A percentile compares a stretch with the other conserved stretches of the same genome.
Evolutionary conservation across 1,140 invertebrate species (phyloP).

Genomic region (Pseudomyrmex concolor): DNA sequence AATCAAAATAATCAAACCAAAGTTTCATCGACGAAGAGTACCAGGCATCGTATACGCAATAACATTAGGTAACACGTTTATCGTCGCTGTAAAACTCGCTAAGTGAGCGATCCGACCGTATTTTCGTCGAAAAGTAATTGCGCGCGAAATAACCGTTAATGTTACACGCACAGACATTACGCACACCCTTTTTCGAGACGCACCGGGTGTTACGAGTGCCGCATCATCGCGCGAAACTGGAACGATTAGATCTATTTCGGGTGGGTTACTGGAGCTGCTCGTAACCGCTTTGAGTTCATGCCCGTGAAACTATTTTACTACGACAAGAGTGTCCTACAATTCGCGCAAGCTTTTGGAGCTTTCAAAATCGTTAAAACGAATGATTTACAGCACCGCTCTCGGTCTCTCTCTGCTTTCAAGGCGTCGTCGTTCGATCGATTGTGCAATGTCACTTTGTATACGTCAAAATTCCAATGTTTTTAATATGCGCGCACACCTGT

Average conservation of each 20-base stretch:
- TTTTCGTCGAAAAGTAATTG: background rate
- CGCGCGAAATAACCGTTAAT: background rate
- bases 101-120: background rate
- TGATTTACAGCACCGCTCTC: background rate
- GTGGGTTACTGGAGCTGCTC: conserved; percentile 67
- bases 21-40: background rate
- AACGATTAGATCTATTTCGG: conserved; percentile 72
- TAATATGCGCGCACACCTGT: conserved; percentile 20
- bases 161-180: no score
- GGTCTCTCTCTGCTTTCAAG: background rate
- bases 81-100: background rate
- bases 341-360: no score
- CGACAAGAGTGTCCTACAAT: background rate
- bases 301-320: conserved; percentile 66
- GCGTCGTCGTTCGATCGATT: background rate
- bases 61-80: no score
- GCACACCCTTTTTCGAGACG: background rate
- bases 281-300: conserved; percentile 32
- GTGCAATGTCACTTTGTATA: background rate
- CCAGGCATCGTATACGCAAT: background rate
- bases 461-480: background rate
- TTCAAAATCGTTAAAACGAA: background rate
- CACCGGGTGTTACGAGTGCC: background rate
- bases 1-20: conserved; percentile 11
- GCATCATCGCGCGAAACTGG: conserved; percentile 49